Percentiles rank a stretch among this genome's conserved stretches.
Evolutionary conservation across 2,113 vertebrate genomes (phyloP).

Genomic region (Ginglymostoma cirratum): DNA sequence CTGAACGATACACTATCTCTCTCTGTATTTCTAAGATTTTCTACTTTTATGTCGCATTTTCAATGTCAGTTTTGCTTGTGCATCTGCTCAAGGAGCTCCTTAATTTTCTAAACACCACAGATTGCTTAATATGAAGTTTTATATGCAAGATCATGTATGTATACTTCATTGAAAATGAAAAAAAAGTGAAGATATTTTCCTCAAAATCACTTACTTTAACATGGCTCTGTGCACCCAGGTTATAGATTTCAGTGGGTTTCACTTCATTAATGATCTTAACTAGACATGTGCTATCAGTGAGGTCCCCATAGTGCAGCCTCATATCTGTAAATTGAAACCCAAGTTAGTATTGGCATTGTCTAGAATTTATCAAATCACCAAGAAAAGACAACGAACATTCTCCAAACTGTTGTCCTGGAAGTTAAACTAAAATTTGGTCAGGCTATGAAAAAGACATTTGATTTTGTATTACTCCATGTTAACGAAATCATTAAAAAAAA

Average conservation of each 20-base stretch:
- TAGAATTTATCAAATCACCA: neutral
- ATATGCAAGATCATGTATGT: neutral
- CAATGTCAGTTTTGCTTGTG: no score
- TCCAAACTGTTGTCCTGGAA: neutral
- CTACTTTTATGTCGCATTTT: no score
- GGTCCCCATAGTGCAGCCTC: conserved; percentile 93
- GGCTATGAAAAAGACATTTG: neutral
- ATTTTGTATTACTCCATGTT: neutral
- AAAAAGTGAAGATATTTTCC: neutral
- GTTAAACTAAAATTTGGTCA: neutral
- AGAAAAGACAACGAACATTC: neutral
- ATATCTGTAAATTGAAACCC: conserved; percentile 67
- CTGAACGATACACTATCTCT: no score
- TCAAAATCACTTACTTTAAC: conserved; percentile 73
- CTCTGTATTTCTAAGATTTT: no score
- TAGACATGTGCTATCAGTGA: conserved; percentile 95
- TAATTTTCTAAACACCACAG: neutral
- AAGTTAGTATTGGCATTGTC: neutral
- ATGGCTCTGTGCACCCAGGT: conserved; percentile 93
- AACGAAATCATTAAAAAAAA: neutral
- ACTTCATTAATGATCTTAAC: conserved; percentile 97
- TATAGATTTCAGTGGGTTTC: conserved; percentile 90
- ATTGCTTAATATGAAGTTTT: neutral
- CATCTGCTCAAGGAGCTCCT: neutral
- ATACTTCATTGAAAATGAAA: neutral